Evolutionary conservation across 2,888 invertebrate genomes (phyloP).

Genomic region (Leptopilina myrica): DNA sequence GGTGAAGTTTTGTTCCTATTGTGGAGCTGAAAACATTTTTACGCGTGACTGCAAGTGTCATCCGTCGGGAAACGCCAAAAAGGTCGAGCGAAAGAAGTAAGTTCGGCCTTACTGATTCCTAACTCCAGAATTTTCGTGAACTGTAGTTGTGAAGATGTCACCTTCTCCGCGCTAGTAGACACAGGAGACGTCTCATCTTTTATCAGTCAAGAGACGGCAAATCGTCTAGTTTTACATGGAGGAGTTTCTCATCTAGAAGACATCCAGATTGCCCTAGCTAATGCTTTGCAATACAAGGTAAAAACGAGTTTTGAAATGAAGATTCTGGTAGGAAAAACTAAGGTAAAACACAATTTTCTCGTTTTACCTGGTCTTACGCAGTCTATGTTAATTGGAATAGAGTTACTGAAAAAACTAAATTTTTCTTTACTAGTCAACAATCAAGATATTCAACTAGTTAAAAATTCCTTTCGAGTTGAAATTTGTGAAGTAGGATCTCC

Average conservation of each 20-base stretch:
- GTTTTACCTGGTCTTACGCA: not conserved
- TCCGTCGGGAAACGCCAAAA: not conserved
- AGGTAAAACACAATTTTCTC: not conserved
- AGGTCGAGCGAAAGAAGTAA: not conserved
- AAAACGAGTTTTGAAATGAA: not conserved
- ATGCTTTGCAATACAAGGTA: not conserved
- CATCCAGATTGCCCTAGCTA: not conserved
- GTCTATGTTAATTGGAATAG: not conserved
- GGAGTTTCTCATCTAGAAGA: not conserved
- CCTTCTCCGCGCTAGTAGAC: not conserved
- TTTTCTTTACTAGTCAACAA: not conserved
- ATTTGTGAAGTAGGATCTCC: too few species aligned
- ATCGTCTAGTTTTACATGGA: not conserved
- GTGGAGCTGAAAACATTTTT: not conserved
- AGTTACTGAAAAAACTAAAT: not conserved
- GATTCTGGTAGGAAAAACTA: not conserved
- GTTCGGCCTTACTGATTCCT: not conserved
- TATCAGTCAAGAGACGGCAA: not conserved
- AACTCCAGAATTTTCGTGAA: not conserved
- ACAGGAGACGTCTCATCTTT: not conserved
- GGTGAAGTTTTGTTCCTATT: slow-evolving; percentile 16
- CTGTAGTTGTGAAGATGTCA: too few species aligned
- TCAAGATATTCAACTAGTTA: too few species aligned
- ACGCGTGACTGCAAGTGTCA: not conserved
- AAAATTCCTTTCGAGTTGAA: not conserved